phyloP scores from a whole-genome alignment of 2,888 invertebrate species.

The Tipula unca region DNA sequence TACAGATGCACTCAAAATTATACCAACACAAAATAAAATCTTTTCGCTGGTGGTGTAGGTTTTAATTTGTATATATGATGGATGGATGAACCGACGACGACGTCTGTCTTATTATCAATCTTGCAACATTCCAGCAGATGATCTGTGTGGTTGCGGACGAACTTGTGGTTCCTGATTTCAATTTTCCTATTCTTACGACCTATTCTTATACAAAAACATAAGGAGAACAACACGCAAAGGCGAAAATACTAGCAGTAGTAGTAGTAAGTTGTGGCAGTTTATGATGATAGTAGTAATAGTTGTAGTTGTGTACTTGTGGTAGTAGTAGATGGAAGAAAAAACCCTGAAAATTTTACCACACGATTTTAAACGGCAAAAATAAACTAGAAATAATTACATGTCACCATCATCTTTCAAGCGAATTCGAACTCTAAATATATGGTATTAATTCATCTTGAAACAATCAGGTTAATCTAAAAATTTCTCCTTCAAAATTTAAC shows the following conservation, averaged over 20 bases:
- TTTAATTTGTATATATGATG: not conserved
- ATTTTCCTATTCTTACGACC: not conserved
- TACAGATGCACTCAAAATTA: not conserved
- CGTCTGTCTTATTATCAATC: not conserved
- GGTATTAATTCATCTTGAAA: not conserved
- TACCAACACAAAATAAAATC: not conserved
- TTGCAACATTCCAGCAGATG: slow-evolving; percentile 2
- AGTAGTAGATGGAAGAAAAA: slow-evolving; percentile 26
- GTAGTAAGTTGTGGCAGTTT: slow-evolving; percentile 21
- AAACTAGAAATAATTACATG: not conserved
- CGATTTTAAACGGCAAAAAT: slow-evolving; percentile 23
- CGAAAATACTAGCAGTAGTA: slow-evolving; percentile 19
- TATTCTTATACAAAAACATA: not conserved
- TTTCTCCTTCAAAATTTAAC: not conserved
- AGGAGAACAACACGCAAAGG: slow-evolving; percentile 20
- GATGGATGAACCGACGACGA: not conserved
- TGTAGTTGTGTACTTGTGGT: slow-evolving; percentile 25
- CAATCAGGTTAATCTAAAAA: not conserved
- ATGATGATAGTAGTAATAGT: slow-evolving; percentile 23
- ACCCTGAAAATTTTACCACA: slow-evolving; percentile 29
- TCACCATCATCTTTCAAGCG: not conserved
- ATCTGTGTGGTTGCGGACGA: not conserved
- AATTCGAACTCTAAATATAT: not conserved
- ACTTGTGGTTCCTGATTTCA: not conserved
- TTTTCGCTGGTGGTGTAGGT: not conserved